phyloP scores from a whole-genome alignment of 2,113 vertebrate genomes.

The Elaphurus davidianus region DNA sequence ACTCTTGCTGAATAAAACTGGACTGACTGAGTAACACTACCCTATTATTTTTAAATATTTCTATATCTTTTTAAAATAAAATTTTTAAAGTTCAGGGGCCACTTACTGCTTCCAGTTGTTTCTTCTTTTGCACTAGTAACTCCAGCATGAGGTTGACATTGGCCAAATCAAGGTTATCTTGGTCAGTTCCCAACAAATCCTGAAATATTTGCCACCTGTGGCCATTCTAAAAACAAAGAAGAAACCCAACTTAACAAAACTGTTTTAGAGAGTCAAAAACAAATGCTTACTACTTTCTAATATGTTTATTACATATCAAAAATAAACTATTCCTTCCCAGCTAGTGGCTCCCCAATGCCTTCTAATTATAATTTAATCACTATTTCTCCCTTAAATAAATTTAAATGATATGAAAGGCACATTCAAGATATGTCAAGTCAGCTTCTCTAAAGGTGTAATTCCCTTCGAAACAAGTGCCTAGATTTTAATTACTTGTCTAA shows the following conservation, averaged over 20 bases:
- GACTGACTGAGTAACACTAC: background rate
- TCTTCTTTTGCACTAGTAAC: conserved; percentile 97
- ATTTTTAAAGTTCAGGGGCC: background rate
- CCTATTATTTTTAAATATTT: conserved; percentile 4
- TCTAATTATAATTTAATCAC: conserved; percentile 13
- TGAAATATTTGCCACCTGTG: conserved; percentile 98
- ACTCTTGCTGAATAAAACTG: background rate
- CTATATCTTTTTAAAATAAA: background rate
- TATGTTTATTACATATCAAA: conserved; percentile 41
- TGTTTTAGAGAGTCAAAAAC: background rate
- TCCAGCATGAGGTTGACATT: conserved; percentile 99
- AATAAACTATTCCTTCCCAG: background rate
- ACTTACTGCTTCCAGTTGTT: conserved; percentile 97
- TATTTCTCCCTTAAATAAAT: background rate
- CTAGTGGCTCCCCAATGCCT: background rate
- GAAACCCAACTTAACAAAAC: background rate
- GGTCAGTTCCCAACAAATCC: conserved; percentile 93
- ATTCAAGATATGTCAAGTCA: background rate
- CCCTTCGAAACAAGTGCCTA: background rate
- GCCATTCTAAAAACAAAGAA: conserved; percentile 88
- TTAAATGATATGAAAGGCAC: background rate
- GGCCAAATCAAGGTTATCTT: conserved; percentile 97
- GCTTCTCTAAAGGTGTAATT: background rate
- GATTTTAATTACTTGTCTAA: conserved; percentile 16
- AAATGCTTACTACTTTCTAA: conserved; percentile 12